Conservation (phyloP, 2,797 vertebrate genomes). For the Pangasius djambal region DNA sequence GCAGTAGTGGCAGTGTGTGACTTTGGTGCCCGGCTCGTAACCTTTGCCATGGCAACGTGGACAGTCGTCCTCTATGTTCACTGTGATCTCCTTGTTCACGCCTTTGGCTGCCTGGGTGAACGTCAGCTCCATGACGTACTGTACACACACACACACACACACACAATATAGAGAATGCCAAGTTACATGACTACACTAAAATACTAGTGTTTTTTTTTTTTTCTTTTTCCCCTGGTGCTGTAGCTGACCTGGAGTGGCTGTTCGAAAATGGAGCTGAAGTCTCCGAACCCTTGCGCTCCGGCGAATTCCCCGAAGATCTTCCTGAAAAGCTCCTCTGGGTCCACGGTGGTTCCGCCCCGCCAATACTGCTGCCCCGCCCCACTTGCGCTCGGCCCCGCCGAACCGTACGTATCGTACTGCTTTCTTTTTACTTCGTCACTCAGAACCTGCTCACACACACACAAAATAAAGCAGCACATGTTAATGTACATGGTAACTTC, state of each 20-base stretch:
- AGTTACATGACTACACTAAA: background rate
- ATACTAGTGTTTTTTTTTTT: no score
- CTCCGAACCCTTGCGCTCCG: slow-evolving; percentile 82
- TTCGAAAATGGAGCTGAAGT: slow-evolving; percentile 87
- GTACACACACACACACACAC: slow-evolving; percentile 29
- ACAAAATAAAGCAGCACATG: background rate
- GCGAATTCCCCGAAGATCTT: slow-evolving; percentile 97
- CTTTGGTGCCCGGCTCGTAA: slow-evolving; percentile 89
- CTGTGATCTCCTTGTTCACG: slow-evolving; percentile 91
- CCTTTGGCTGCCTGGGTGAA: slow-evolving; percentile 97
- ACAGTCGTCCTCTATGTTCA: slow-evolving; percentile 86
- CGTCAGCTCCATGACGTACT: slow-evolving; percentile 96
- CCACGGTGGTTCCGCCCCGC: slow-evolving; percentile 73
- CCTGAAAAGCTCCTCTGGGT: slow-evolving; percentile 94
- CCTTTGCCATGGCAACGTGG: slow-evolving; percentile 88
- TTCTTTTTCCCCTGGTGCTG: background rate
- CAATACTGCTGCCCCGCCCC: slow-evolving; percentile 82
- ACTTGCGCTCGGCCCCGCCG: slow-evolving; percentile 71
- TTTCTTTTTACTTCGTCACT: slow-evolving; percentile 93
- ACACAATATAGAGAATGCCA: background rate
- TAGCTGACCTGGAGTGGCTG: slow-evolving; percentile 90
- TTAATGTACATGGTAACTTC: background rate
- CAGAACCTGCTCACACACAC: slow-evolving; percentile 77
- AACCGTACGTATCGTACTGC: slow-evolving; percentile 91
- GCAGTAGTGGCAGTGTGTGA: slow-evolving; percentile 89